Evolutionary conservation across 2,888 invertebrate genomes (phyloP).

Genomic region (Acrocyrtus sp.): DNA sequence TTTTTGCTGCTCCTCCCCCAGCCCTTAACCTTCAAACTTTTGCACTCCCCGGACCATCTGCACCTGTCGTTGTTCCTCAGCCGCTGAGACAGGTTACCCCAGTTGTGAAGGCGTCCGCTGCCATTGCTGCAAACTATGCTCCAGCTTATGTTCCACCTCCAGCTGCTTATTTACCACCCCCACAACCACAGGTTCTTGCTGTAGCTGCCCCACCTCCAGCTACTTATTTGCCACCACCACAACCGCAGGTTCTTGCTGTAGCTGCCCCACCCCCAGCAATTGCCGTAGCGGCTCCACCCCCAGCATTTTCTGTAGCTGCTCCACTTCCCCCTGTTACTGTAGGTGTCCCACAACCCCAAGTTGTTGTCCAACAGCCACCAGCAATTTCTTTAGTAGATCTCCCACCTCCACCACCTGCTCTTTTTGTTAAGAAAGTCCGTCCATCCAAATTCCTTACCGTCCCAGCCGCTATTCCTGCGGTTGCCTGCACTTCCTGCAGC

Average conservation of each 20-base stretch:
- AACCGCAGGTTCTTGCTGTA: slow-evolving; percentile 4
- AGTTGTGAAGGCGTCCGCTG: slow-evolving; percentile 26
- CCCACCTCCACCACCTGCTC: slow-evolving; percentile 8
- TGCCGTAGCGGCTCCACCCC: slow-evolving; percentile 11
- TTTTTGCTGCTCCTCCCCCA: slow-evolving; percentile 43
- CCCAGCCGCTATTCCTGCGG: slow-evolving; percentile 21
- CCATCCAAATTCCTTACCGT: slow-evolving; percentile 31
- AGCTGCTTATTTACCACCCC: slow-evolving; percentile 24
- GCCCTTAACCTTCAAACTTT: slow-evolving; percentile 35
- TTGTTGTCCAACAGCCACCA: slow-evolving; percentile 22
- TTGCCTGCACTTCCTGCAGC: no score
- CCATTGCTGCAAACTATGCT: slow-evolving; percentile 41
- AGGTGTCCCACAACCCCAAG: slow-evolving; percentile 24
- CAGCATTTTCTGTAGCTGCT: not conserved
- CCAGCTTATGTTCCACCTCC: slow-evolving; percentile 49
- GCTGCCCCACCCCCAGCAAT: not conserved
- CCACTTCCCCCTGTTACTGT: slow-evolving; percentile 1
- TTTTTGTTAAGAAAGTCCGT: slow-evolving; percentile 3
- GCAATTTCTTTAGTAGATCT: no score
- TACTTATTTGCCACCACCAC: slow-evolving; percentile 19
- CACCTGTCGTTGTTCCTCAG: slow-evolving; percentile 39
- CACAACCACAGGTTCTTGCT: slow-evolving; percentile 14
- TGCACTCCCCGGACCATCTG: slow-evolving; percentile 34
- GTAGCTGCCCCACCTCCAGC: slow-evolving; percentile 1
- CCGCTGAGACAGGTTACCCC: slow-evolving; percentile 39